Base-by-base conservation (phyloP, 2,888 invertebrate species). In the Microctonus brassicae region DNA sequence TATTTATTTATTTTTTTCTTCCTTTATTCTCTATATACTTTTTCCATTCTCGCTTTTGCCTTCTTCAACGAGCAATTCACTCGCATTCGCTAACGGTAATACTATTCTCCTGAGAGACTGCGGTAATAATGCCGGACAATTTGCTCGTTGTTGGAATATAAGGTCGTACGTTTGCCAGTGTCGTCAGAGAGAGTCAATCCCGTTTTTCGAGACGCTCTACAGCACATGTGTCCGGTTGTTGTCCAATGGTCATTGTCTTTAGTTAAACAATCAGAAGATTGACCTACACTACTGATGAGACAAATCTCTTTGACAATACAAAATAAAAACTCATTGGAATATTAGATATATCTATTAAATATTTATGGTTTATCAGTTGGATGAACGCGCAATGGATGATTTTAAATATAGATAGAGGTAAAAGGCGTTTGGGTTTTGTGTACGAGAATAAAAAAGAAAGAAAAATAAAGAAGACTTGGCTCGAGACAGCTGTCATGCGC, bases 171-270 rank as follows among this genome's bases (percentile, higher is more conserved):
- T n/a, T n/a, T n/a, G 39, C 39, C 70, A 73, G 68, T 73, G 77
- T 77, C 73, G 70, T 62, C 72, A 69, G 47, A 69, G 61, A n/a
- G n/a, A n/a, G n/a, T n/a, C 79, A 77, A 79, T 86, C 80, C 85
- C 83, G 84, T 85, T 84, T 72, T 75, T 76, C 73, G 79, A 78
- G 82, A 81, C 82, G 84, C 79, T 83, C 76, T 80, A 78, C 78
- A 79, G 82, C 82, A 72, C 78, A 76, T 82, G 80, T 83, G 82
- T 84, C 84, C 82, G 83, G 83, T 84, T 78, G n/a, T n/a, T n/a
- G n/a, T 82, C 79, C 73, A 42, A 73, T 77, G 75, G 60, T 77
- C 78, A 79, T 81, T 82, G 79, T 83, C 78, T 81, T 75, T 67
- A 42, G 55, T 26, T 29, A 17, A 55, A 61, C 53, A 65, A 61